Evolutionary conservation across 92 coral and sea anemone species (phyloP), one percentile per base, ranked within the genome.

Genomic region (Siderastrea radians): DNA sequence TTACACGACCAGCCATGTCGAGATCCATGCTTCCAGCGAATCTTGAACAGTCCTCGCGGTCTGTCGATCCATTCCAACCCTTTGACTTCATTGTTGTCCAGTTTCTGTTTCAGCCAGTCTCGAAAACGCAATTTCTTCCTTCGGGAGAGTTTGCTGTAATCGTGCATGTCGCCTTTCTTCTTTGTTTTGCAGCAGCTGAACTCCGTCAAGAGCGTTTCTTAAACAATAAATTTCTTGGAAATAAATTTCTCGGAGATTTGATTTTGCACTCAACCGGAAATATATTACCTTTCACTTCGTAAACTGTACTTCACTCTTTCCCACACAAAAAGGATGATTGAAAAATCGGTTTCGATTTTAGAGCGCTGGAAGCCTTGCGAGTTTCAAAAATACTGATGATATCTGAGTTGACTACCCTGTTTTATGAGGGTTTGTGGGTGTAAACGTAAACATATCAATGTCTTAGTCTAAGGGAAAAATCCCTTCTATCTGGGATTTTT

Each of bases 1-100:
- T 70, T 45, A 4, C 5, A 14, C 43, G 45, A 44, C 95, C 95
- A 94, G 54, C 46, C 69, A 8, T 88, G 91, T 47, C 87, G 71
- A 3, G 95, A 94, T 2, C 87, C 98, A 75, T 94, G 98, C 51
- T 71, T 81, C 98, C 98, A 94, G 2, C 94, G 91, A 14, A 94
- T 93, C 66, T 86, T 88, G 60, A 94, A 92, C 73, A 93, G 53
- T 13, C 91, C 92, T n/a, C 85, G 75, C 3, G 61, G 72, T 38
- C 91, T 67, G 66, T 94, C 93, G 6, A 94, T 75, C 98, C 98
- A 94, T 14, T 82, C 72, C 50, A 90, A 75, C 2, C 95, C 95
- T 5, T 62, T 49, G 46, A 87, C 84, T 69, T 84, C 89, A 1
- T 79, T 71, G 11, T 87, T 84, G 68, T 92, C 98, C 1, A 94